Evolutionary conservation across 2,113 vertebrate genomes (phyloP), one percentile per base, ranked within the genome.

Genomic region (Cebidichthys violaceus): DNA sequence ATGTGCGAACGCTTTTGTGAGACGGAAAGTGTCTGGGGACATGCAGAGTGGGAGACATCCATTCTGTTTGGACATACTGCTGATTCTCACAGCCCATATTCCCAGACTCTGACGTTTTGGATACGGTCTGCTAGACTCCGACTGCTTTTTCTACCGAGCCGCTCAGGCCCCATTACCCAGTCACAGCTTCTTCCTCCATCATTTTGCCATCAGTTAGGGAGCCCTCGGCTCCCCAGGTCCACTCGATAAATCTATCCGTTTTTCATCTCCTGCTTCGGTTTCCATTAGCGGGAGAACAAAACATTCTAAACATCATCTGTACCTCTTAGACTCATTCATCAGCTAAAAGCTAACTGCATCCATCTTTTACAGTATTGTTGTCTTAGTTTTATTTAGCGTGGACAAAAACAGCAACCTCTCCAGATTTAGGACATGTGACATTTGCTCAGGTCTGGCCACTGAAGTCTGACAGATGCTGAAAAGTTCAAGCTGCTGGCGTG

Each of bases 1-100:
- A 70, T 81, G 85, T 91, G 89, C 20, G 73, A 84, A 81, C 31
- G 85, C 75, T 79, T 83, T 70, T 87, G 88, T 80, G 76, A 90
- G 80, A 86, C 60, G 76, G 86, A 84, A 86, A 91, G 92, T 77
- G 90, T 92, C 89, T 92, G 82, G 87, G 93, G 92, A 91, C 85
- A 71, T n/a, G 81, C 85, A 82, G 90, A 94, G 93, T 94, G 94
- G 90, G 90, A 94, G 93, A 95, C 93, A 72, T 92, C 61, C 94
- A 94, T 94, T 94, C 95, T 95, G 94, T 91, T 93, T 90, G 90
- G 92, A 90, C 94, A 94, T 92, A 93, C 93, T 94, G 92, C 88
- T 79, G 84, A 86, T 90, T 91, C 88, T 87, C 86, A 66, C 88
- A 87, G 85, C 88, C 77, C 86, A 81, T 86, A 86, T 84, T 90